Evolutionary conservation across 2,113 vertebrate genomes (phyloP), one percentile per base, ranked within the genome.

Genomic region (Lophura nycthemera): DNA sequence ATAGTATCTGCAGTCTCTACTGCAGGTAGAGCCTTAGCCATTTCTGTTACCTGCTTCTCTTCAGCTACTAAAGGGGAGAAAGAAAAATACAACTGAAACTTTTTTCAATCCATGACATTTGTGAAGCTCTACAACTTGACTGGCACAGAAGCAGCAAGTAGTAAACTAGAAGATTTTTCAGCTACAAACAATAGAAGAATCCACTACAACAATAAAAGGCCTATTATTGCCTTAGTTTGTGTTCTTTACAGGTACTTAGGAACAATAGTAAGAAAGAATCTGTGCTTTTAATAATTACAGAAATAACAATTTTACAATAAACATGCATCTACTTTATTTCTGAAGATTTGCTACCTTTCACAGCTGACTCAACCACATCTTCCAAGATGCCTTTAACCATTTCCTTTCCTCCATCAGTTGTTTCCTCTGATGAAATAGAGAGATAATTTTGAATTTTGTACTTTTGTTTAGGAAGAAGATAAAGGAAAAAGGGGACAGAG

Each of bases 371-470:
- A 64, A 98, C 97, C 69, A 98, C 96, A 65, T 98, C 98, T 86
- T 98, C 97, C 92, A 98, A 97, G 93, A 98, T 98, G 91, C 80
- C 97, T 96, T 97, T 97, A 91, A 98, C 97, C 93, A 98, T 90
- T 76, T 98, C 97, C 90, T 97, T 97, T 78, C 96, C 94, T 89
- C 94, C 97, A 7, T 96, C 94, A 88, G 78, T 70, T 54, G 91
- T 40, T 91, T 96, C 94, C 13, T 96, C 96, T 92, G 83, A 87
- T 30, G 72, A 97, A 97, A 93, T 8, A 64, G 77, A 89, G 12
- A 76, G 40, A 87, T 40, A 86, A 86, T 92, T 93, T 43, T 86
- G 25, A 48, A 76, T 59, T 84, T 57, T 64, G 66, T 40, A 73
- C 13, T 84, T 80, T 57, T 63, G 34, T 59, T 83, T 47, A 83